Evolutionary conservation across 2,113 vertebrate species (phyloP).

Genomic region (Hirundichthys speculiger): DNA sequence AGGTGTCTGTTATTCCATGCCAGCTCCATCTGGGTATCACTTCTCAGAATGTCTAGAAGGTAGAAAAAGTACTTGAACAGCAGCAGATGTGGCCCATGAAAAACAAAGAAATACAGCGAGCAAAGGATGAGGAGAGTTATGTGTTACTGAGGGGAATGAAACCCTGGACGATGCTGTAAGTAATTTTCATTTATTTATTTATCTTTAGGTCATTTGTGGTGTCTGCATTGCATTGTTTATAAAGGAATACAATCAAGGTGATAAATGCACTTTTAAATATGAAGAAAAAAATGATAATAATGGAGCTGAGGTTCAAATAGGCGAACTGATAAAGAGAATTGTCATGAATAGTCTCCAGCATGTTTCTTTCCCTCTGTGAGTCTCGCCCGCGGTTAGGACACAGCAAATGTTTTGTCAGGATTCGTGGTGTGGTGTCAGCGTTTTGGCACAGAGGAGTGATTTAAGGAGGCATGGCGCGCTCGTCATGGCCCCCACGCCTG

Average conservation of each 20-base stretch:
- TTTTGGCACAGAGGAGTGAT: slow-evolving; percentile 76
- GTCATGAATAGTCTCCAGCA: slow-evolving; percentile 9
- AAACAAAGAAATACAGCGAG: neutral
- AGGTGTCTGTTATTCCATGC: slow-evolving; percentile 66
- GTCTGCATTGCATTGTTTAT: neutral
- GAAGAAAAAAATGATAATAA: no score
- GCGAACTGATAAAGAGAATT: no score
- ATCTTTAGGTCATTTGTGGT: slow-evolving; percentile 10
- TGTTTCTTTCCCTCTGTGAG: slow-evolving; percentile 10
- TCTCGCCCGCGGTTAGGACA: slow-evolving; percentile 13
- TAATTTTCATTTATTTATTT: no score
- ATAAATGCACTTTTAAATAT: no score
- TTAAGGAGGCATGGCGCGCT: slow-evolving; percentile 71
- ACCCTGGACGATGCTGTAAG: slow-evolving; percentile 36
- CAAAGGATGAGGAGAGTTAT: neutral
- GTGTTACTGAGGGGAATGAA: slow-evolving; percentile 4
- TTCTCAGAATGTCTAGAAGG: slow-evolving; percentile 37
- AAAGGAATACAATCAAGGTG: neutral
- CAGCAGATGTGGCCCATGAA: slow-evolving; percentile 5
- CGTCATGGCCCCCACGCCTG: slow-evolving; percentile 58
- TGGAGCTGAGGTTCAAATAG: no score
- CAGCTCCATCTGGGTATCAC: slow-evolving; percentile 61
- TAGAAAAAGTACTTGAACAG: slow-evolving; percentile 14
- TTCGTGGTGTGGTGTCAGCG: slow-evolving; percentile 66
- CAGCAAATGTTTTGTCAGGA: slow-evolving; percentile 58